Conservation (phyloP, 2,888 invertebrate genomes). For the Thymelicus acteon region DNA sequence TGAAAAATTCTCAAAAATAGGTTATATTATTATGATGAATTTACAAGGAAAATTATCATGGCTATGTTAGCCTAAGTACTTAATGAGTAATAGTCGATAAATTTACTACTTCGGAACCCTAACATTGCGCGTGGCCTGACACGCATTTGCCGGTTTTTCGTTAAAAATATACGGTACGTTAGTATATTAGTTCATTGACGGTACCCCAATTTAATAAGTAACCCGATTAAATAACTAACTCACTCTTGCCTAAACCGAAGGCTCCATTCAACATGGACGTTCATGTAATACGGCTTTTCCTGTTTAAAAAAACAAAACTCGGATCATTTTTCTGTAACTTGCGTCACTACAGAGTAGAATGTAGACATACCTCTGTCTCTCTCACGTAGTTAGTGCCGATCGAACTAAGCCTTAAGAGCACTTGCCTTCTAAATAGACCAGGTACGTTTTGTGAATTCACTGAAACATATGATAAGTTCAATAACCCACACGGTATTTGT, state of each 20-base stretch:
- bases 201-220: too few relatives aligned
- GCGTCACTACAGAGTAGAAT: background rate
- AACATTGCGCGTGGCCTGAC: too few relatives aligned
- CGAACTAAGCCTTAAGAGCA: constrained; percentile 2
- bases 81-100: too few relatives aligned
- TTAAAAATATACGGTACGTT: too few relatives aligned
- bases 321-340: background rate
- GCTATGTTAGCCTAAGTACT: too few relatives aligned
- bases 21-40: too few relatives aligned
- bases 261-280: background rate
- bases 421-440: constrained; percentile 11
- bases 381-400: constrained; percentile 2
- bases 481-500: constrained; percentile 19
- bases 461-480: constrained; percentile 31
- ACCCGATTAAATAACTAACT: too few relatives aligned
- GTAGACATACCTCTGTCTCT: background rate
- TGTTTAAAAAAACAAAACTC: background rate
- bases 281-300: background rate
- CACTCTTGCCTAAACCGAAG: background rate
- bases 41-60: too few relatives aligned
- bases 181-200: too few relatives aligned
- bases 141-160: too few relatives aligned
- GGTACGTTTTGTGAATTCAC: constrained; percentile 9
- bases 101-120: too few relatives aligned
- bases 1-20: too few relatives aligned